A percentile compares a stretch with the other conserved stretches of the same genome.
Evolutionary conservation across 1,140 invertebrate genomes (phyloP).

Genomic region (Onthophagus taurus): DNA sequence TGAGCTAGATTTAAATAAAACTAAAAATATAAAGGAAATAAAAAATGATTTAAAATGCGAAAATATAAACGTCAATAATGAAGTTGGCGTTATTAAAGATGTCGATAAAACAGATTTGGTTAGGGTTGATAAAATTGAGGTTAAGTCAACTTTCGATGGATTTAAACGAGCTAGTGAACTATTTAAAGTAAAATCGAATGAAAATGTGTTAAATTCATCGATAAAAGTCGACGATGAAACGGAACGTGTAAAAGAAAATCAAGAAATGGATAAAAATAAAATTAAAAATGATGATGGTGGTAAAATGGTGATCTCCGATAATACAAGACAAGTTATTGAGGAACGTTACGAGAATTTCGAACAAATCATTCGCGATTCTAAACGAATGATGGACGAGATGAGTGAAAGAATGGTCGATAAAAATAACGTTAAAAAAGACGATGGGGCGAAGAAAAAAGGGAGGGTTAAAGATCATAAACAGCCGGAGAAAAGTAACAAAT

Average conservation of each 20-base stretch:
- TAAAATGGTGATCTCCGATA: constrained; percentile 2
- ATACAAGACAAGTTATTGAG: not conserved
- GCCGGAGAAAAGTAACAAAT: constrained; percentile 35
- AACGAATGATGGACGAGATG: not conserved
- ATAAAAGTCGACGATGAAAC: no score
- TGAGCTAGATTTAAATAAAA: no score
- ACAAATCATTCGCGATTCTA: constrained; percentile 1
- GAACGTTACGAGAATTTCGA: constrained; percentile 8
- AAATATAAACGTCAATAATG: constrained; percentile 7
- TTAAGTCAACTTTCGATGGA: no score
- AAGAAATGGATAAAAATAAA: not conserved
- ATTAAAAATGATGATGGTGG: not conserved
- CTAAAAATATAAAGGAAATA: no score
- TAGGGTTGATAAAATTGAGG: no score
- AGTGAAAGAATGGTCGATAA: no score
- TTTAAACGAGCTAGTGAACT: no score
- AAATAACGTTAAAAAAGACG: constrained; percentile 4
- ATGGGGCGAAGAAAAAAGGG: constrained; percentile 32
- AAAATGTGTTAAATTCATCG: no score
- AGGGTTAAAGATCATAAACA: constrained; percentile 33
- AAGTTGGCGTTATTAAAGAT: no score
- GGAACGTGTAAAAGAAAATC: not conserved
- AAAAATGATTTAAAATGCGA: no score
- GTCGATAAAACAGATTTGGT: not conserved
- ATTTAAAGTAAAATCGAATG: no score